Evolutionary conservation across 2,888 invertebrate genomes (phyloP), one percentile per base, ranked within the genome.

Genomic region (Sisyra nigra): DNA sequence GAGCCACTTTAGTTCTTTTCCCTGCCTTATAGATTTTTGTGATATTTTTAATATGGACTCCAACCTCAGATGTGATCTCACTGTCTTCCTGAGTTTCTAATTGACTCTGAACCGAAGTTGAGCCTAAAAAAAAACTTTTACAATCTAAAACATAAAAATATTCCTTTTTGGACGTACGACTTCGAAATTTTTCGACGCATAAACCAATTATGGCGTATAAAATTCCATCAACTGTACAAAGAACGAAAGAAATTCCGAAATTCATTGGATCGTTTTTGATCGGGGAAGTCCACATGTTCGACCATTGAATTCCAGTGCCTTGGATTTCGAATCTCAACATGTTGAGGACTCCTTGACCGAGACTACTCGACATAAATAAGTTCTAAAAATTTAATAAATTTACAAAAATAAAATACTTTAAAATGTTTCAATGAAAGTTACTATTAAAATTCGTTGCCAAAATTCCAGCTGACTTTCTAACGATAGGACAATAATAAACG

Each of bases 311-410:
- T 4, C 86, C 86, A 2, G 66, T 53, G 8, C 78, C 77, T 52
- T 68, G 69, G 31, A 85, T 74, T 57, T 89, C 88, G 54, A 68
- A 74, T 6, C 80, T 71, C 17, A 82, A 74, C 8, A 85, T 67
- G 58, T 78, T 79, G 44, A 76, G 68, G 61, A 86, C 78, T 32
- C 80, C 82, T 62, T 85, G 83, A 49, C 83, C 82, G 53, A 91
- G 78, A 2, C 86, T 78, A 0, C 87, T 82, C 3, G 87, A 86
- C 58, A 87, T 81, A 6, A 82, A 77, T 0, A 89, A 60, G 52
- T 84, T 77, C 82, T 84, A 61, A 32, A 62, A 56, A 35, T 24
- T 24, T 24, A 24, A 24, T n/a, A n/a, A n/a, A n/a, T n/a, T n/a
- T n/a, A n/a, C n/a, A n/a, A n/a, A n/a, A n/a, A n/a, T n/a, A n/a